Base-by-base conservation (phyloP, 2,113 vertebrate species). In the Halcyon senegalensis region DNA sequence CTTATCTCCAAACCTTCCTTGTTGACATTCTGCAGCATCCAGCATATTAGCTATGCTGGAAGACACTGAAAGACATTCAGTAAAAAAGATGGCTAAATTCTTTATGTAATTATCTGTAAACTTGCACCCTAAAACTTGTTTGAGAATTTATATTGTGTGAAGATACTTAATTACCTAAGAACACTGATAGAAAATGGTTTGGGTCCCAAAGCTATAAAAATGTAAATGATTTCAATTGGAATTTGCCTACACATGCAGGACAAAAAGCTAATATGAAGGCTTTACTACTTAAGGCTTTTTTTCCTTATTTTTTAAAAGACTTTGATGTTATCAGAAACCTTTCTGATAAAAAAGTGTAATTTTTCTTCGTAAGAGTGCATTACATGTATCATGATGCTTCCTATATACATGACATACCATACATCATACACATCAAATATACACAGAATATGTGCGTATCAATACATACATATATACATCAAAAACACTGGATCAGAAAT, bases 401-500 rank as follows among this genome's bases (percentile, higher is more conserved):
- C 95, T 96, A 80, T 96, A 94, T 91, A 67, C 96, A 97, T 93
- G 96, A 92, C 96, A 93, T 94, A 97, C 80, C 80, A 81, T 51
- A 56, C 81, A 72, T 41, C 62, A 31, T 87, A 84, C 68, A 84
- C 86, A 94, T 74, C 63, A 89, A 90, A 84, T 88, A 97, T 93
- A 94, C 93, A 89, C 23, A 5, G 78, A 93, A 87, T 91, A 95
- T 31, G 74, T 93, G 94, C 94, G 94, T 97, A 96, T 94, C 80
- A 79, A 78, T 96, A 94, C 93, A 79, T 84, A 96, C 96, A 91
- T 95, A 95, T 95, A 96, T 73, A 96, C 95, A 94, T 96, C 84
- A 88, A 87, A 93, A 97, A 67, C 96, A 97, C 96, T 94, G 94
- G 93, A 96, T 97, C 96, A 93, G 97, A 98, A 94, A 88, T 93